Percentiles rank a stretch among this genome's conserved stretches.
Evolutionary conservation across 1,140 invertebrate genomes (phyloP).

Genomic region (Leptinotarsa undecemlineata): DNA sequence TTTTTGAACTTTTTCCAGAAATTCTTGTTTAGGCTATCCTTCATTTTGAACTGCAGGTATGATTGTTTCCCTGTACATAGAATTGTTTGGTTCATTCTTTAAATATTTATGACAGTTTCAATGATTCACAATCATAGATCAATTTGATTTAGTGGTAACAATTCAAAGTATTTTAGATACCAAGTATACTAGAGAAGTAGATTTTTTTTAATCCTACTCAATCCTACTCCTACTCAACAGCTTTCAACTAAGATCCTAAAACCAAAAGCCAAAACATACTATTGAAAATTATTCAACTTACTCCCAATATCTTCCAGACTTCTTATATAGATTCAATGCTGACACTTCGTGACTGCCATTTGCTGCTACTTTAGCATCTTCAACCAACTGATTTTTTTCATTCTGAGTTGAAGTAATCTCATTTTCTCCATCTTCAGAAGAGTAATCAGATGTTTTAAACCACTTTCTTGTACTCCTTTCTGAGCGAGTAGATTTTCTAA

Average conservation of each 20-base stretch:
- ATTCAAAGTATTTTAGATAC: too few relatives aligned
- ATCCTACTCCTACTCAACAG: too few relatives aligned
- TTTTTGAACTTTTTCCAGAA: too few relatives aligned
- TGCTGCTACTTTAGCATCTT: constrained; percentile 38
- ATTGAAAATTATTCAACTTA: constrained; percentile 53
- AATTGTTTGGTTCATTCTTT: too few relatives aligned
- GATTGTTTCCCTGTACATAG: too few relatives aligned
- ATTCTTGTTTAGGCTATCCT: too few relatives aligned
- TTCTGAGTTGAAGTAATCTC: constrained; percentile 44
- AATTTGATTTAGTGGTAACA: too few relatives aligned
- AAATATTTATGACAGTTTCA: too few relatives aligned
- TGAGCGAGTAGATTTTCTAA: constrained; percentile 9
- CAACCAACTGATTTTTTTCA: constrained; percentile 45
- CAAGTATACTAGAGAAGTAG: too few relatives aligned
- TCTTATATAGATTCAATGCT: constrained; percentile 61
- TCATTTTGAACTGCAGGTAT: too few relatives aligned
- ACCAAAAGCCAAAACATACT: not conserved
- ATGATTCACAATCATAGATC: too few relatives aligned
- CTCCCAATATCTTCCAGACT: constrained; percentile 71
- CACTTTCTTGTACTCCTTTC: constrained; percentile 17
- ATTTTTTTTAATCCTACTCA: too few relatives aligned
- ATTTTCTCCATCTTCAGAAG: constrained; percentile 58
- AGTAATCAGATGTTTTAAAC: constrained; percentile 59
- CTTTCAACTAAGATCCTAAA: not conserved
- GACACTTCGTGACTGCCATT: constrained; percentile 40